Conservation (phyloP, 2,113 vertebrate species). For the Protobothrops flavoviridis region DNA sequence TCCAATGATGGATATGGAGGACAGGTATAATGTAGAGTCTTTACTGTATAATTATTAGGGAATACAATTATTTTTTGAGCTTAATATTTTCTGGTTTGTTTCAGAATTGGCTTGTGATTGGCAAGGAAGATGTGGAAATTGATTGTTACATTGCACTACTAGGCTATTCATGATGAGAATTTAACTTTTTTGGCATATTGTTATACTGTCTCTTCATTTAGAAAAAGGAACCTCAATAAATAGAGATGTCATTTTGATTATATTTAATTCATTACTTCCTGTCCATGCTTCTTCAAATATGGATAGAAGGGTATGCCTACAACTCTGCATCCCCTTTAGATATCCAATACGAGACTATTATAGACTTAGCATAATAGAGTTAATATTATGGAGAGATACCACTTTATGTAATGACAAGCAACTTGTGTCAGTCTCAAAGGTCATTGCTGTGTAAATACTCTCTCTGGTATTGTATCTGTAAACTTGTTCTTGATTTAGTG, state of each 20-base stretch:
- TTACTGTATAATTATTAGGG: neutral
- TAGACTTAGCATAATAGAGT: slow-evolving; percentile 57
- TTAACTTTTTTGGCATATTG: neutral
- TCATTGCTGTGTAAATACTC: slow-evolving; percentile 45
- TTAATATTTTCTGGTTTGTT: neutral
- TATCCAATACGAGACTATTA: slow-evolving; percentile 43
- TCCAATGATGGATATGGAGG: neutral
- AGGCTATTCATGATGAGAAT: neutral
- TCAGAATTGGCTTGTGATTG: neutral
- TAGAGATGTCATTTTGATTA: neutral
- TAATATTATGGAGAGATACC: slow-evolving; percentile 36
- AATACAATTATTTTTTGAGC: neutral
- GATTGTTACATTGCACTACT: slow-evolving; percentile 5
- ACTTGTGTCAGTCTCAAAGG: slow-evolving; percentile 60
- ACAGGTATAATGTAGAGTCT: neutral
- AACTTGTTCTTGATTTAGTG: slow-evolving; percentile 54
- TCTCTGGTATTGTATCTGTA: slow-evolving; percentile 47
- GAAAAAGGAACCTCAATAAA: slow-evolving; percentile 1
- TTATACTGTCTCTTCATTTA: neutral
- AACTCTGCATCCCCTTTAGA: slow-evolving; percentile 31
- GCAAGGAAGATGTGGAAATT: neutral
- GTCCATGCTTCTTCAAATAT: slow-evolving; percentile 40
- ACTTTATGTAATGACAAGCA: slow-evolving; percentile 50
- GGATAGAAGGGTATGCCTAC: slow-evolving; percentile 9
- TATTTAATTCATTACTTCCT: slow-evolving; percentile 9